Conservation (phyloP, 2,888 invertebrate genomes). For the Acholoe squamosa region DNA sequence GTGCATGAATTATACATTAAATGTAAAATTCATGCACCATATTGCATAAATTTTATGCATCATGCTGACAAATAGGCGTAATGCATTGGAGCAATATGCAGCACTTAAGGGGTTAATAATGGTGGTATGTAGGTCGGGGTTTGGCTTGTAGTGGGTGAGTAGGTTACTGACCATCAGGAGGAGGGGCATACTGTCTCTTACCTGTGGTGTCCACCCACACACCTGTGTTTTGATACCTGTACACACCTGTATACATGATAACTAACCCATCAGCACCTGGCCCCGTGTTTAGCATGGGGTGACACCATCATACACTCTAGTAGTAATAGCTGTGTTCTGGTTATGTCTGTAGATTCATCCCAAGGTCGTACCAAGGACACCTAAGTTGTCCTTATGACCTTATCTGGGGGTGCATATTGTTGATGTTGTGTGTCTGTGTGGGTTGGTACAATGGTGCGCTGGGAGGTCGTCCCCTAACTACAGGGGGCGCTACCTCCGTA, state of each 20-base stretch:
- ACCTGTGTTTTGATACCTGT: background rate
- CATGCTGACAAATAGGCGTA: too few relatives aligned
- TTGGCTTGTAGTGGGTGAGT: background rate
- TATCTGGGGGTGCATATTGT: slow-evolving; percentile 46
- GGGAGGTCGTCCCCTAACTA: background rate
- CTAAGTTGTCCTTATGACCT: slow-evolving; percentile 61
- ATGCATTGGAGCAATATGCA: too few relatives aligned
- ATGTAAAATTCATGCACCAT: too few relatives aligned
- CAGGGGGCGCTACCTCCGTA: background rate
- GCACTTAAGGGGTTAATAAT: too few relatives aligned
- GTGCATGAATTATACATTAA: too few relatives aligned
- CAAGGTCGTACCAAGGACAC: slow-evolving; percentile 54
- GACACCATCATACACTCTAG: too few relatives aligned
- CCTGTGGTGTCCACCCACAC: background rate
- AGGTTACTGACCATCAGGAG: background rate
- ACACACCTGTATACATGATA: background rate
- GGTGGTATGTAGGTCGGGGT: too few relatives aligned
- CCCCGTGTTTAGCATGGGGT: background rate
- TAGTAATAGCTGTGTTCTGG: slow-evolving; percentile 39
- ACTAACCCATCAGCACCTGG: background rate
- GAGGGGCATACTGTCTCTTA: background rate
- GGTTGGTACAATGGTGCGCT: background rate
- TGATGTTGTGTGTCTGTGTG: slow-evolving; percentile 32
- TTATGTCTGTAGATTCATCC: slow-evolving; percentile 37
- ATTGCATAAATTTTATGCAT: too few relatives aligned